Evolutionary conservation across 2,888 invertebrate species (phyloP), one percentile per base, ranked within the genome.

Genomic region (Anoplius nigerrimus): DNA sequence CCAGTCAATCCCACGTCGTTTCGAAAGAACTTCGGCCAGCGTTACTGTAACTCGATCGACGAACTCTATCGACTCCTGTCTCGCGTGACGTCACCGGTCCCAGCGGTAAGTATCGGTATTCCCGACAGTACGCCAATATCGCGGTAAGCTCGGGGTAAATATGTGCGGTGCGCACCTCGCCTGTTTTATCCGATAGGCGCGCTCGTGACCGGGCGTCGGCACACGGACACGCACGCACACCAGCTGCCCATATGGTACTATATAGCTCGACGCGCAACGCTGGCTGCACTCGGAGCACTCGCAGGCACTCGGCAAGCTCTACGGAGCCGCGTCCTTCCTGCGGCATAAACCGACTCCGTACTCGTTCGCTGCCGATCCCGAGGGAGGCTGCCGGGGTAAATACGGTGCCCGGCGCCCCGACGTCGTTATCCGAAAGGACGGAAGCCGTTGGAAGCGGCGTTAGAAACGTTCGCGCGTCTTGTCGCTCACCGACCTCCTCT

Each of bases 91-190:
- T 34, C 11, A 34, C 11, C 6, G 4, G 34, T 34, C 34, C 34
- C 34, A 34, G n/a, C 48, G 74, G 74, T 68, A 74, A 65, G 61
- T 56, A 66, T 62, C 62, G 52, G 71, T 65, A 72, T 66, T 51
- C 52, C 61, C 58, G 62, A 45, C 48, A 48, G 69, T 53, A 67
- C 62, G 69, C 65, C 77, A 77, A 79, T 79, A 79, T 75, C 75
- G 75, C 67, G 74, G 77, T 72, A 70, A 77, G 69, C 74, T 71
- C 59, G 60, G 52, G 56, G 76, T 72, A 80, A 79, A 78, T 81
- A 79, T 80, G 80, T 79, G 65, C 77, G 71, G 69, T 71, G 69
- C 61, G 67, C 74, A 64, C 67, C 74, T 75, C 72, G 74, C 70
- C 78, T 71, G 75, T 74, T 74, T 66, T 71, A 69, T 61, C 66